These are phyloP conservation scores for Pelvicachromis taeniatus DNA, from an alignment of 2,113 vertebrate species.

Conservation along the genomic window DNA sequence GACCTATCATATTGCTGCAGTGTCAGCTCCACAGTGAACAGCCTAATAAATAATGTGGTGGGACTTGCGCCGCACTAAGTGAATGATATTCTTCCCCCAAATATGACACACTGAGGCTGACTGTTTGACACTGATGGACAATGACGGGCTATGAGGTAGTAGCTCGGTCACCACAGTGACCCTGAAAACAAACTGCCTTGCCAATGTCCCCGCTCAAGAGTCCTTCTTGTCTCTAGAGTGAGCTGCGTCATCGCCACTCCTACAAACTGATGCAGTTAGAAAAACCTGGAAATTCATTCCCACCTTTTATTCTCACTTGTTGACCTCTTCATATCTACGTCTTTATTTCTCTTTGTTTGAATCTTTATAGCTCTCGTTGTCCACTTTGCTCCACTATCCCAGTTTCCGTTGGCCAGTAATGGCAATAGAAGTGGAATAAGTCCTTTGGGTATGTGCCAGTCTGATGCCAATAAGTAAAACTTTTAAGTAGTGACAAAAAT, in stretches of 20 bases:
- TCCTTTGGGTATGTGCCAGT: not conserved
- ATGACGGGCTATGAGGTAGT: not conserved
- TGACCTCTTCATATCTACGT: not conserved
- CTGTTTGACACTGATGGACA: not conserved
- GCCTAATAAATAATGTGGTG: not conserved
- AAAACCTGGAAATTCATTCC: not conserved
- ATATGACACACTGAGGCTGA: not conserved
- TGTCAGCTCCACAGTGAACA: constrained; percentile 11
- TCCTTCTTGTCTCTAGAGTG: not conserved
- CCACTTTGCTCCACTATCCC: not conserved
- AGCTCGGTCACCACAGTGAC: not conserved
- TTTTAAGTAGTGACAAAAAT: not conserved
- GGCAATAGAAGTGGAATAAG: not conserved
- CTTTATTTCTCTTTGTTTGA: not conserved
- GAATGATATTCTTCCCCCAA: not conserved
- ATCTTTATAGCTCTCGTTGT: not conserved
- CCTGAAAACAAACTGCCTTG: not conserved
- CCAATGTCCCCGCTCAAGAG: not conserved
- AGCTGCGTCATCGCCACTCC: not conserved
- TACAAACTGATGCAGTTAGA: not conserved
- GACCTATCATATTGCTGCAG: constrained; percentile 14
- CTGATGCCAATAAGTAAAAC: not conserved
- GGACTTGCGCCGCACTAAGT: not conserved
- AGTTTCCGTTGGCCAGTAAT: not conserved
- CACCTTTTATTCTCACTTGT: not conserved